Percentiles rank a stretch among this genome's conserved stretches.
phyloP scores from a whole-genome alignment of 37 sponge, comb jelly and placozoan species.

The Eunapius fragilis region DNA sequence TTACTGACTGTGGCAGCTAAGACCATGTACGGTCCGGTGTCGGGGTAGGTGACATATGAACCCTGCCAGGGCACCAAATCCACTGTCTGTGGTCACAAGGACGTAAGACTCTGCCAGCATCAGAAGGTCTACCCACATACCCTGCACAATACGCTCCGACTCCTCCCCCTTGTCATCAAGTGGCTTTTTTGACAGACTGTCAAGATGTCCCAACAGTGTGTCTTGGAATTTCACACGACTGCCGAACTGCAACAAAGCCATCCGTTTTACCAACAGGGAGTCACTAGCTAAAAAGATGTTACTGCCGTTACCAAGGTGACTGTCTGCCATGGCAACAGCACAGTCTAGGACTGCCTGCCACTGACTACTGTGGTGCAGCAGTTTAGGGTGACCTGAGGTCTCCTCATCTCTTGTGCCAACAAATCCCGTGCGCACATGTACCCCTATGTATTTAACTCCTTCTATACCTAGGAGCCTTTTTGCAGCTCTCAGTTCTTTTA shows the following conservation, averaged over 20 bases:
- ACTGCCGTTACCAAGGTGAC: neutral
- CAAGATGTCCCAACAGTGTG: slow-evolving; percentile 29
- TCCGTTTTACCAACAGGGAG: slow-evolving; percentile 24
- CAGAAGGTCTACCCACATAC: slow-evolving; percentile 41
- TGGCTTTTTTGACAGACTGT: slow-evolving; percentile 18
- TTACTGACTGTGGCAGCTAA: neutral
- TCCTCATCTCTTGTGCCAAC: slow-evolving; percentile 1
- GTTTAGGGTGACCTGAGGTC: slow-evolving; percentile 15
- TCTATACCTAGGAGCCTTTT: slow-evolving; percentile 12
- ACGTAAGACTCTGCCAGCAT: slow-evolving; percentile 35
- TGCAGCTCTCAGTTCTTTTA: neutral
- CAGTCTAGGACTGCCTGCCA: slow-evolving; percentile 25
- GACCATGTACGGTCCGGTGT: slow-evolving; percentile 1
- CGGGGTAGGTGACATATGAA: neutral
- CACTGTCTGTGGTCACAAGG: neutral
- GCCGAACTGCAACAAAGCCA: slow-evolving; percentile 20
- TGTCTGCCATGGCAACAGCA: slow-evolving; percentile 18
- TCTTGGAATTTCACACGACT: slow-evolving; percentile 13
- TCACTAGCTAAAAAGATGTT: slow-evolving; percentile 40
- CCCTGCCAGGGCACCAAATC: neutral
- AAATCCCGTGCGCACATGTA: slow-evolving; percentile 55
- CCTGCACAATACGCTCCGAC: neutral
- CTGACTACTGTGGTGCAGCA: neutral
- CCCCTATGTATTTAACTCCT: neutral
- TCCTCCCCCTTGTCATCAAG: neutral